phyloP scores from a whole-genome alignment of 2,888 invertebrate genomes.

The Amaurobius ferox region DNA sequence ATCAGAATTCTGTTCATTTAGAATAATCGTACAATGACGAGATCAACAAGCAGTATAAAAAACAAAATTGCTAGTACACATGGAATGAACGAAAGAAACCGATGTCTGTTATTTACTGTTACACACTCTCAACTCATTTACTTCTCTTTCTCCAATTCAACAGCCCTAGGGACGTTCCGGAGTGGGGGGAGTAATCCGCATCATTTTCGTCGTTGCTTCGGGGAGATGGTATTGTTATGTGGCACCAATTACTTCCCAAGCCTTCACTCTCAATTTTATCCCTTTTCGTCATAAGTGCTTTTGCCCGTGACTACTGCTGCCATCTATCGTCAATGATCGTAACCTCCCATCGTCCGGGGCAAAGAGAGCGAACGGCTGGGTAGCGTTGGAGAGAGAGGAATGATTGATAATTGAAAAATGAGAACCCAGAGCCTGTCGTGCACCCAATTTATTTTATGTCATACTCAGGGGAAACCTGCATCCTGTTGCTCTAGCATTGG shows the following conservation, averaged over 20 bases:
- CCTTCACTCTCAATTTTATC: background rate
- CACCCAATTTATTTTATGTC: slow-evolving; percentile 73
- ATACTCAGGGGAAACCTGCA: slow-evolving; percentile 72
- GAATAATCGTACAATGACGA: too few relatives aligned
- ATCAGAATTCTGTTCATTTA: too few relatives aligned
- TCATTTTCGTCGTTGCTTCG: background rate
- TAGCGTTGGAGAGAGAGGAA: slow-evolving; percentile 22
- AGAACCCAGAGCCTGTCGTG: slow-evolving; percentile 72
- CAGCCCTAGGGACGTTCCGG: background rate
- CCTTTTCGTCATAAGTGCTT: background rate
- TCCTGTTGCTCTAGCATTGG: slow-evolving; percentile 70
- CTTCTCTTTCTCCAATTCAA: too few relatives aligned
- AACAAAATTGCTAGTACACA: too few relatives aligned
- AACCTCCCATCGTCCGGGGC: slow-evolving; percentile 3
- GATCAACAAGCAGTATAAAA: too few relatives aligned
- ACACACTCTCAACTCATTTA: too few relatives aligned
- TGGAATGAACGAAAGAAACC: too few relatives aligned
- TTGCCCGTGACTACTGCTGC: slow-evolving; percentile 7
- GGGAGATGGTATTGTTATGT: background rate
- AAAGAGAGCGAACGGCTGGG: slow-evolving; percentile 56
- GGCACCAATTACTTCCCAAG: slow-evolving; percentile 9
- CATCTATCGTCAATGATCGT: background rate
- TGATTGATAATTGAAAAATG: slow-evolving; percentile 73
- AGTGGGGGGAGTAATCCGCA: background rate
- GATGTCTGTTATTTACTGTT: too few relatives aligned